Evolutionary conservation across 2,113 vertebrate species (phyloP), one percentile per base, ranked within the genome.

Genomic region (Synodontis membranacea): DNA sequence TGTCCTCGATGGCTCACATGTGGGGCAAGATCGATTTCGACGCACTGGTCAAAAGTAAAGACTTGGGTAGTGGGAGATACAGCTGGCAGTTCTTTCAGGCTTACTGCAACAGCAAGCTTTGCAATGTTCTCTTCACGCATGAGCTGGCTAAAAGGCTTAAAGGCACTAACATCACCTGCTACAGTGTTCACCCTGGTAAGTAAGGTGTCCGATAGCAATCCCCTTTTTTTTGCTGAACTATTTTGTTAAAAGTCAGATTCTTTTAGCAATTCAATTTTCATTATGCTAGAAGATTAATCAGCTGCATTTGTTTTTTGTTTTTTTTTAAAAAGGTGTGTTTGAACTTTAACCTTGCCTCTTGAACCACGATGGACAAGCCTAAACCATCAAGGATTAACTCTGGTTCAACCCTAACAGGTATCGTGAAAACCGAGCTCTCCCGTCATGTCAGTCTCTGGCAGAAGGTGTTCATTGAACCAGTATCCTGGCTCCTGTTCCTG

Each of bases 31-130:
- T 98, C 0, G 93, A 88, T 91, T 96, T 93, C 0, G 83, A 94
- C 10, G 58, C 83, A 80, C 91, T 97, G 79, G 91, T 93, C 31
- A 83, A 0, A 21, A 89, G 87, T 58, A 86, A 31, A 79, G 87
- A 94, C 83, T 92, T 96, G 93, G 86, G 92, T 28, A 58, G 90
- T 0, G 93, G 94, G 9, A 64, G 81, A 5, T 93, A 92, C 89
- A 94, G 92, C 88, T 95, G 94, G 80, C 92, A 95, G 14, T 86
- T 94, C 79, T 93, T 97, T 78, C 91, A 89, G 28, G 96, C 96
- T 0, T 98, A 98, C 90, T 96, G 96, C 6, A 93, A 94, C 94
- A 98, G 97, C 88, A 98, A 98, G n/a, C 87, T 98, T 80, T 97
- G 94, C 17, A 95, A 95, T 23, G 60, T 90, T 34, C 93, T 95